Base-by-base conservation (phyloP, 1,140 invertebrate species). In the Campoletis sonorensis region DNA sequence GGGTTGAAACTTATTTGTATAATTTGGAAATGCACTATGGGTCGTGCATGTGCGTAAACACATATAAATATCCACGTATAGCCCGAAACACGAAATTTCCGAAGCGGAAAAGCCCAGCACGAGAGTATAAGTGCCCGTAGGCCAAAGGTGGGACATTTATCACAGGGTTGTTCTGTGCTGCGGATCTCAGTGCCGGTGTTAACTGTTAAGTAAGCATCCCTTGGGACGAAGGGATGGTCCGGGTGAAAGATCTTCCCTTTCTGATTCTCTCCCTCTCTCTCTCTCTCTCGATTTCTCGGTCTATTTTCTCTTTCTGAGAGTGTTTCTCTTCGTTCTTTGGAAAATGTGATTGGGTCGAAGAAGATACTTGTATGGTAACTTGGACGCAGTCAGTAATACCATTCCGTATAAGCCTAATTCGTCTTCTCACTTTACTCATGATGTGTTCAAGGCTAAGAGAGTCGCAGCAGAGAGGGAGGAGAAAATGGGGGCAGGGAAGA, bases 181-280 rank as follows among this genome's bases (percentile, higher is more conserved):
- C 33, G 58, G 54, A 54, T 77, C 37, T 78, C 58, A 40, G 76
- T 13, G 49, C 37, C 79, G 58, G 71, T 81, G 86, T 86, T 87
- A 87, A 86, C 80, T 78, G 84, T 86, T 85, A 86, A 86, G 81
- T 86, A 86, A 87, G 80, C 77, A 81, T 83, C 85, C 81, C 82
- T 0, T 40, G 81, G 77, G 84, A 86, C 33, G 58, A 80, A 82
- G 82, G 79, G 84, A 80, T 72, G 45, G 79, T 18, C 67, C 30
- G 67, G 67, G 15, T 33, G 67, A 70, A 33, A 70, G 67, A 70
- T 58, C 4, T 23, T 58, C 21, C 54, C 54, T 58, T 23, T 15
- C 51, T 7, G 4, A n/a, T n/a, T n/a, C n/a, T 58, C 18, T 30
- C 49, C n/a, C 45, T 75, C 49, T 75, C 5, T 18, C 40, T 45